Conservation (phyloP, 2,888 invertebrate genomes). For the Limnephilus auricula region DNA sequence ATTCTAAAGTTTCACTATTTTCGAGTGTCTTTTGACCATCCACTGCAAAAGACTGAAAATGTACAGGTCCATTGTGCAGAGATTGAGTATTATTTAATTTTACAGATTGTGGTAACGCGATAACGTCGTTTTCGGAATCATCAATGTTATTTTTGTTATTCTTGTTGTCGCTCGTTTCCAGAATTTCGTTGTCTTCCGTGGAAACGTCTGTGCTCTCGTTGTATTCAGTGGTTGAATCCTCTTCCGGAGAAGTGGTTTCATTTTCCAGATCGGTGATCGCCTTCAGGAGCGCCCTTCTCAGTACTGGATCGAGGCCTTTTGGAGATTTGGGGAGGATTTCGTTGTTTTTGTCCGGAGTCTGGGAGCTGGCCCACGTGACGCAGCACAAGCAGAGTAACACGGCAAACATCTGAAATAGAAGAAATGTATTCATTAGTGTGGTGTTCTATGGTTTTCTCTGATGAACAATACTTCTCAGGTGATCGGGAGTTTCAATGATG, state of each 20-base stretch:
- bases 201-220: slow-evolving; percentile 48
- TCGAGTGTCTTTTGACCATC: slow-evolving; percentile 75
- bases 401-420: slow-evolving; percentile 71
- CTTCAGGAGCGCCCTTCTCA: slow-evolving; percentile 85
- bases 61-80: slow-evolving; percentile 70
- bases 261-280: slow-evolving; percentile 87
- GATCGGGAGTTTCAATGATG: no score
- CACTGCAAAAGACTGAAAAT: slow-evolving; percentile 79
- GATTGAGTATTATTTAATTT: neutral
- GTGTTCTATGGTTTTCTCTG: no score
- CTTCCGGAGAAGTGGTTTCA: slow-evolving; percentile 75
- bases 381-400: slow-evolving; percentile 70
- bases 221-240: slow-evolving; percentile 68
- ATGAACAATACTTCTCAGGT: no score
- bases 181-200: slow-evolving; percentile 73
- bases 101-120: neutral
- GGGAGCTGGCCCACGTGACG: slow-evolving; percentile 69
- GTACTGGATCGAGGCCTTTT: slow-evolving; percentile 83
- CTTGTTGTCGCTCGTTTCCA: slow-evolving; percentile 72
- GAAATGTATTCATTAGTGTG: neutral
- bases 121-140: slow-evolving; percentile 69
- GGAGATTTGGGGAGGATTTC: slow-evolving; percentile 76
- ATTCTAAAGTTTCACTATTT: slow-evolving; percentile 73
- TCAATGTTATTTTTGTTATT: slow-evolving; percentile 68
- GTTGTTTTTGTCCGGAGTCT: slow-evolving; percentile 74